Conservation (phyloP, 2,888 invertebrate genomes). For the Scaptodrosophila latifasciaeformis region DNA sequence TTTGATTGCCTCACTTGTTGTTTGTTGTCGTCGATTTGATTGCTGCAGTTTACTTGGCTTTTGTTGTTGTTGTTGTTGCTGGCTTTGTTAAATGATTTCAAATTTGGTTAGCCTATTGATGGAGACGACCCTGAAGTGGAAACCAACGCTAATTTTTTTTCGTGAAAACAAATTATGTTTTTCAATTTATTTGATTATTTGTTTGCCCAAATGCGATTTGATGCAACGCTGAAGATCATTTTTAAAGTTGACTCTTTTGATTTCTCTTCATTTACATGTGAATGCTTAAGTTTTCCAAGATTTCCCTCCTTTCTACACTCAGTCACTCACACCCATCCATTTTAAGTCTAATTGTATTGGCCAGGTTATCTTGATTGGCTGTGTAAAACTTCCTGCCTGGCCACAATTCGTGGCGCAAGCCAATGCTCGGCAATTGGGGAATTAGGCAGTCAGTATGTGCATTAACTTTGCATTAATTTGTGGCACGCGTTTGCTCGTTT, state of each 20-base stretch:
- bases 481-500: conserved; percentile 22
- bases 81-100: background rate
- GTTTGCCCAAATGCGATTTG: background rate
- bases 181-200: conserved; percentile 22
- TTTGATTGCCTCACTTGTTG: background rate
- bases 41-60: background rate
- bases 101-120: background rate
- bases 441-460: too few species aligned
- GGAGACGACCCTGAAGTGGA: conserved; percentile 9
- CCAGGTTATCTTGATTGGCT: too few species aligned
- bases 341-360: too few species aligned
- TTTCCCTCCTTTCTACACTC: too few species aligned
- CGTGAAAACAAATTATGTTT: too few species aligned
- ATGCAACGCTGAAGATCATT: too few species aligned
- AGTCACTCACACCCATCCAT: too few species aligned
- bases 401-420: background rate
- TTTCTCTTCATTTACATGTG: conserved; percentile 44
- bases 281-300: conserved; percentile 33
- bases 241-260: too few species aligned
- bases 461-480: conserved; percentile 38
- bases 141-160: conserved; percentile 17
- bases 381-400: background rate
- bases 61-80: background rate
- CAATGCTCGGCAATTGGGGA: too few species aligned
- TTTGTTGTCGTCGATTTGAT: background rate